phyloP scores from a whole-genome alignment of 2,113 vertebrate species.

The Nibea albiflora region DNA sequence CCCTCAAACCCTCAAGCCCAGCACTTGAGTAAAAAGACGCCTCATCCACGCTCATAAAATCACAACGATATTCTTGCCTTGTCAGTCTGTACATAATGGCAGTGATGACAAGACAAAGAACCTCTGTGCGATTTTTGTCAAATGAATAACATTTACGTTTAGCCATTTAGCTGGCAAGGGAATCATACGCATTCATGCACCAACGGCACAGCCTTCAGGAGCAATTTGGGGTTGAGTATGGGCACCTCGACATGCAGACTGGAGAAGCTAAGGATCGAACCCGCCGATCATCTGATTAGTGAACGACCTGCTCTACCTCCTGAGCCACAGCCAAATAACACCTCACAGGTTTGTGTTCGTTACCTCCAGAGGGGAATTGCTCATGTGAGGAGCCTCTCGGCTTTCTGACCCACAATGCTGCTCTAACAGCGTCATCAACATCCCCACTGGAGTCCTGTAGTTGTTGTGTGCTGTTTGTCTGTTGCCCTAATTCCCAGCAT shows the following conservation, averaged over 20 bases:
- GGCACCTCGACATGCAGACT: no score
- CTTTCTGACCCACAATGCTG: constrained; percentile 5
- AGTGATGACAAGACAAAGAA: background rate
- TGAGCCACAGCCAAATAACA: background rate
- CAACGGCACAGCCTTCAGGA: no score
- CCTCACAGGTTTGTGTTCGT: constrained; percentile 13
- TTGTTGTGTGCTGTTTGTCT: constrained; percentile 40
- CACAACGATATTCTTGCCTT: constrained; percentile 16
- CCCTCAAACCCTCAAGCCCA: constrained; percentile 2
- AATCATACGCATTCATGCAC: no score
- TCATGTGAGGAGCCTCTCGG: constrained; percentile 21
- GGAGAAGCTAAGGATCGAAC: no score
- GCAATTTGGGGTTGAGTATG: no score
- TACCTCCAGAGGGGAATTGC: constrained; percentile 27
- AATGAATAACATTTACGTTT: constrained; percentile 34
- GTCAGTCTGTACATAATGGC: constrained; percentile 20
- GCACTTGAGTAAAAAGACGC: constrained; percentile 1
- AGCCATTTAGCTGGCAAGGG: no score
- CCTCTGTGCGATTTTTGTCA: constrained; percentile 20
- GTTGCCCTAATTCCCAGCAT: constrained; percentile 37
- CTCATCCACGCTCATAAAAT: constrained; percentile 39
- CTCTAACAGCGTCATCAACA: constrained; percentile 47
- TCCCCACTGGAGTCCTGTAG: constrained; percentile 24
- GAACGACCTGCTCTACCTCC: no score
- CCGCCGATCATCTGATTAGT: no score